Percentiles rank a stretch among this genome's conserved stretches.
Conservation (phyloP, 2,113 vertebrate genomes). For the Cygnus atratus region DNA sequence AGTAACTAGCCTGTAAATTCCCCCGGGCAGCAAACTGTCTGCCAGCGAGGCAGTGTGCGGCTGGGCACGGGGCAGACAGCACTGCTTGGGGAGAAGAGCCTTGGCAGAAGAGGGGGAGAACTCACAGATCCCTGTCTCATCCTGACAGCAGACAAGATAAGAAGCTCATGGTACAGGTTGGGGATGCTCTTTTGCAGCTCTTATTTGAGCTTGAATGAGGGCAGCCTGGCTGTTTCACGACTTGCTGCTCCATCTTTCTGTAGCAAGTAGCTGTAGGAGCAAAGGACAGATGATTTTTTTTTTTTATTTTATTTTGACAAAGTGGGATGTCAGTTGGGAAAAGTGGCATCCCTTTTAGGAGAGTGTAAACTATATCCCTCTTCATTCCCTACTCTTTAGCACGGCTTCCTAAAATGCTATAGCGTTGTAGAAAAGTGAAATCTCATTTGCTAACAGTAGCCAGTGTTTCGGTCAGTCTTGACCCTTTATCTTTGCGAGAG, state of each 20-base stretch:
- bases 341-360: neutral
- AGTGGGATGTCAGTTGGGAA: neutral
- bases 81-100: rapidly evolving
- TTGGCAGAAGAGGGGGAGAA: neutral
- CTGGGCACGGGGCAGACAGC: neutral
- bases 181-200: neutral
- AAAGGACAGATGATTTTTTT: neutral
- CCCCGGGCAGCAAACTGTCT: neutral
- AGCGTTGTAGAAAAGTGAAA: neutral
- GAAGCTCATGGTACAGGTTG: neutral
- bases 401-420: neutral
- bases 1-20: neutral
- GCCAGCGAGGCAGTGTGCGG: neutral
- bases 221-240: rapidly evolving
- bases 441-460: neutral
- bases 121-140: neutral
- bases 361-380: neutral
- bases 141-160: neutral
- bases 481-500: neutral
- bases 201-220: neutral
- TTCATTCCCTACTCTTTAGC: neutral
- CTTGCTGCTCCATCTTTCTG: neutral
- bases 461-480: neutral
- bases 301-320: rapidly evolving
- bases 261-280: neutral